Evolutionary conservation across 2,797 vertebrate species (phyloP).

Genomic region (Pseudocheirus occidentalis): DNA sequence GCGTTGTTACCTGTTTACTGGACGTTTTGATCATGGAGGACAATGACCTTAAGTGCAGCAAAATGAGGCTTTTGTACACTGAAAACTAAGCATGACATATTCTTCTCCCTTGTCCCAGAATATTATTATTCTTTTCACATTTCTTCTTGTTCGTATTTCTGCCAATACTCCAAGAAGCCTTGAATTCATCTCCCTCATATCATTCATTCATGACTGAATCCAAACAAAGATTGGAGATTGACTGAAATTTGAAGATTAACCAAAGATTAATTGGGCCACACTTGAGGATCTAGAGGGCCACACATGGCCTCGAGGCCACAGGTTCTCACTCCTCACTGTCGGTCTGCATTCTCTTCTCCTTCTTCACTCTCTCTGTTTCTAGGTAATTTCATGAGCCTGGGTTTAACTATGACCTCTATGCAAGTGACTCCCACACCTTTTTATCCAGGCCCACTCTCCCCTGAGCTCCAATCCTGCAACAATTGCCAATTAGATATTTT

Average conservation of each 20-base stretch:
- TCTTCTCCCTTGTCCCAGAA: not conserved
- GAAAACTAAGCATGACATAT: not conserved
- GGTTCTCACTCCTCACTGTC: not conserved
- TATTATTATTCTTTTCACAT: slow-evolving; percentile 1
- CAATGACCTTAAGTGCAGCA: not conserved
- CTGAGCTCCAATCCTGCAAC: slow-evolving; percentile 68
- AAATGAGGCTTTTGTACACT: slow-evolving; percentile 23
- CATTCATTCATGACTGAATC: too few species aligned
- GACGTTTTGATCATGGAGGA: not conserved
- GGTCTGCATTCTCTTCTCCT: not conserved
- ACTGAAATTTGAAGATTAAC: too few species aligned
- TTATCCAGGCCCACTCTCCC: slow-evolving; percentile 51
- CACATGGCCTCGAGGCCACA: too few species aligned
- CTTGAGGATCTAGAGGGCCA: too few species aligned
- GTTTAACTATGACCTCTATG: not conserved
- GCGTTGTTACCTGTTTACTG: not conserved
- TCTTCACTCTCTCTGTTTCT: not conserved
- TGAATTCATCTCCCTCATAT: too few species aligned
- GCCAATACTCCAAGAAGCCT: too few species aligned
- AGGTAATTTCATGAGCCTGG: not conserved
- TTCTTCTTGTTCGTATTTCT: not conserved
- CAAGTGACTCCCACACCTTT: not conserved
- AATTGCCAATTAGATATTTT: not conserved
- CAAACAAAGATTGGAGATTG: too few species aligned
- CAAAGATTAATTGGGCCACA: too few species aligned